phyloP scores from a whole-genome alignment of 2,888 invertebrate species.

The Patella depressa region DNA sequence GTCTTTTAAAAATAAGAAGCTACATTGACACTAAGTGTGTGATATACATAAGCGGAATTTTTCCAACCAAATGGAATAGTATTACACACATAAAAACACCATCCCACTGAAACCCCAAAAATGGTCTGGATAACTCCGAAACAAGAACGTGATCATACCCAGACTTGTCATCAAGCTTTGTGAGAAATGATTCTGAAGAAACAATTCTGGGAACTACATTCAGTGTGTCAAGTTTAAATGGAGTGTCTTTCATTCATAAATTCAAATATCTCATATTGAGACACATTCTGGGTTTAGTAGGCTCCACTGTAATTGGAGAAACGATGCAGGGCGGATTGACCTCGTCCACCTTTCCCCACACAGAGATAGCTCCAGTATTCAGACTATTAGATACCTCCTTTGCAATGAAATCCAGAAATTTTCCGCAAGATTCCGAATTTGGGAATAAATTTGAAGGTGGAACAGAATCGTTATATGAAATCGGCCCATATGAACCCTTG shows the following conservation, averaged over 20 bases:
- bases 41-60: background rate
- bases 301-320: background rate
- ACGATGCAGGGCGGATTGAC: background rate
- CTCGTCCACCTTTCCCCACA: background rate
- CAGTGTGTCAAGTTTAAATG: background rate
- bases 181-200: background rate
- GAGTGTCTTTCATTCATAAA: background rate
- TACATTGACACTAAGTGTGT: background rate
- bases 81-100: background rate
- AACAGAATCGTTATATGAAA: background rate
- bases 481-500: background rate
- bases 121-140: background rate
- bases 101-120: background rate
- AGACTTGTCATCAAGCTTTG: background rate
- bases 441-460: background rate
- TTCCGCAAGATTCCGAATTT: background rate
- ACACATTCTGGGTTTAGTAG: background rate
- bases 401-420: background rate
- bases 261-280: background rate
- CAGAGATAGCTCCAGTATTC: background rate
- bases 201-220: background rate
- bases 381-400: background rate
- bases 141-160: background rate
- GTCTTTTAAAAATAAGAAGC: background rate
- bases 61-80: slow-evolving; percentile 2